Base-by-base conservation (phyloP, 2,888 invertebrate species). In the Oscheius sp. region DNA sequence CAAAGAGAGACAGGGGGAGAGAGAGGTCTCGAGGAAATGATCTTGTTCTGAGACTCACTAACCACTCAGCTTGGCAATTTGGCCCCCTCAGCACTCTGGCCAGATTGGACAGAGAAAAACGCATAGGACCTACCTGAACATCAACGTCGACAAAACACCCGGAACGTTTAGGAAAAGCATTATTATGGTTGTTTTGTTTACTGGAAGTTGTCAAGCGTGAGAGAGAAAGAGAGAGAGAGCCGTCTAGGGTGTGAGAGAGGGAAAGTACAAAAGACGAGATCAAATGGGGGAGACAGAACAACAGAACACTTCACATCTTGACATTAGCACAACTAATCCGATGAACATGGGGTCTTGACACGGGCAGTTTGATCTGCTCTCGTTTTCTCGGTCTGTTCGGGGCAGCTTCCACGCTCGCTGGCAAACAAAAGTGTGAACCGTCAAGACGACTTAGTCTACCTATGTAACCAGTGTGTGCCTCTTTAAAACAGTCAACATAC, bases 391-490 rank as follows among this genome's bases (percentile, higher is more conserved):
- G 21, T 21, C 21, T 21, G 21, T 21, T 21, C 21, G 21, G 21
- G 42, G 53, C 68, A 68, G 68, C 66, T 68, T 68, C 68, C 35
- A 5, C 32, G 7, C 42, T 21, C 33, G 55, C 35, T 37, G 21
- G 68, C 68, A 68, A 68, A 68, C 68, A 68, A 55, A 42, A 55
- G 68, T 68, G 68, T 68, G 68, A 68, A 68, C 68, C 50, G 65
- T 50, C 21, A 65, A 65, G 65, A 48, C 48, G 65, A 10, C 65
- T 50, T 63, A n/a, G 63, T 48, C 63, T 63, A 48, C 47, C 29
- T 42, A 33, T 35, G 60, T 60, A 37, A 60, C 60, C 42, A 42
- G 42, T 42, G 42, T 7, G 42, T 35, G 60, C n/a, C 32, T 35
- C 10, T 33, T 5, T 60, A 35, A 35, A 29, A 35, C 35, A 37